Conservation (phyloP, 2,797 vertebrate genomes). For the Sebastes taczanowskii region DNA sequence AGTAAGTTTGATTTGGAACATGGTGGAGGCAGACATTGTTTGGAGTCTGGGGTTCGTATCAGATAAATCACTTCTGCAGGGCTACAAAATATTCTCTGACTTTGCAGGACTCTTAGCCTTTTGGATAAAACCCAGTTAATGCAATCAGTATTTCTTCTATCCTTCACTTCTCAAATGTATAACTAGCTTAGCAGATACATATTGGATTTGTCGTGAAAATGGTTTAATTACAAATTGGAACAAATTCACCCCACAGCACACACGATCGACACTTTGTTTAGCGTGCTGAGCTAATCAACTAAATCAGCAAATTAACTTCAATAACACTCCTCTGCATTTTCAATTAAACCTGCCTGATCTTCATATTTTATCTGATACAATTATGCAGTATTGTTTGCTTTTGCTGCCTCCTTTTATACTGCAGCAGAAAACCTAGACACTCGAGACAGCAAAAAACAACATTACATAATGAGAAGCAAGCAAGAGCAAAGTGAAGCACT, state of each 20-base stretch:
- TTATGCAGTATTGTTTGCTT: not conserved
- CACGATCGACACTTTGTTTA: not conserved
- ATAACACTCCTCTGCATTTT: slow-evolving; percentile 1
- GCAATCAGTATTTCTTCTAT: not conserved
- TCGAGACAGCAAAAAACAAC: not conserved
- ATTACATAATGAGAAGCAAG: not conserved
- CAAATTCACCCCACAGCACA: not conserved
- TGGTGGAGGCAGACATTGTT: not conserved
- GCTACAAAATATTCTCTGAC: not conserved
- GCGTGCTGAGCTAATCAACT: not conserved
- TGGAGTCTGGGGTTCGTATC: not conserved
- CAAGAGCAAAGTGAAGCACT: not conserved
- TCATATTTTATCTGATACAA: not conserved
- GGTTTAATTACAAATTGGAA: slow-evolving; percentile 1
- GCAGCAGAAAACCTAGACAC: not conserved
- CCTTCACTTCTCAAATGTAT: not conserved
- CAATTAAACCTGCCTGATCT: not conserved
- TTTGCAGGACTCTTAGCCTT: not conserved
- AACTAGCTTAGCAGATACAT: not conserved
- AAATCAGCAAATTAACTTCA: slow-evolving; percentile 19
- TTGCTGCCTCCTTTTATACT: not conserved
- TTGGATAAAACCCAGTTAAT: not conserved
- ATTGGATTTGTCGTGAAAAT: not conserved
- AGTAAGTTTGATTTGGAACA: slow-evolving; percentile 6
- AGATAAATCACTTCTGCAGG: slow-evolving; percentile 1